A percentile compares a stretch with the other conserved stretches of the same genome.
phyloP scores from a whole-genome alignment of 2,113 vertebrate species.

The Accipiter virgatus region DNA sequence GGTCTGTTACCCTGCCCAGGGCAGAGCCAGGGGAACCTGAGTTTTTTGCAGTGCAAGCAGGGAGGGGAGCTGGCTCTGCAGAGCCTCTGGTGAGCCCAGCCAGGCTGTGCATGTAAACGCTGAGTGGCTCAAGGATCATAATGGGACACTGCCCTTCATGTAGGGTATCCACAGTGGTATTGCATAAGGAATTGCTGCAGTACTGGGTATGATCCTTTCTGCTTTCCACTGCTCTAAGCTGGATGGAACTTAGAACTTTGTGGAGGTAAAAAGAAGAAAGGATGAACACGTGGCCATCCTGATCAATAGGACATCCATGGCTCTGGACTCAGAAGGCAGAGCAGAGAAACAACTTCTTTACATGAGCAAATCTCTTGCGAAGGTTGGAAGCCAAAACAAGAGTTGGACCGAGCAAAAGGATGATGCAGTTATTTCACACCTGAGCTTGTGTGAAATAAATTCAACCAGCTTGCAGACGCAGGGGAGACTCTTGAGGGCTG shows the following conservation, averaged over 20 bases:
- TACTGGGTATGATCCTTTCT: background rate
- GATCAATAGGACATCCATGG: background rate
- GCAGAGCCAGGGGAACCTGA: background rate
- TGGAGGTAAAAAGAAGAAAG: background rate
- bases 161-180: background rate
- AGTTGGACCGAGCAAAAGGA: background rate
- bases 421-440: background rate
- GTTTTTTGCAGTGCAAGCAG: background rate
- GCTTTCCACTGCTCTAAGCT: background rate
- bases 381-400: background rate
- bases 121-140: background rate
- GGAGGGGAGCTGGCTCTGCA: background rate
- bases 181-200: background rate
- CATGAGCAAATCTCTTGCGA: background rate
- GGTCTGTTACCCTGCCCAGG: background rate
- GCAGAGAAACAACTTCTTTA: background rate
- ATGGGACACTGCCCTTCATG: background rate
- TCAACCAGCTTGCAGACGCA: background rate
- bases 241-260: background rate
- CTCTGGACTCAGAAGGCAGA: background rate
- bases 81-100: accelerated
- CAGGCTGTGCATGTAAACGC: background rate
- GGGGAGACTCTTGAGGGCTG: background rate
- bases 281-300: background rate
- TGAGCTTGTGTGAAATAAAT: background rate